Evolutionary conservation across 1,140 invertebrate species (phyloP).

Genomic region (Meloidogyne floridensis): DNA sequence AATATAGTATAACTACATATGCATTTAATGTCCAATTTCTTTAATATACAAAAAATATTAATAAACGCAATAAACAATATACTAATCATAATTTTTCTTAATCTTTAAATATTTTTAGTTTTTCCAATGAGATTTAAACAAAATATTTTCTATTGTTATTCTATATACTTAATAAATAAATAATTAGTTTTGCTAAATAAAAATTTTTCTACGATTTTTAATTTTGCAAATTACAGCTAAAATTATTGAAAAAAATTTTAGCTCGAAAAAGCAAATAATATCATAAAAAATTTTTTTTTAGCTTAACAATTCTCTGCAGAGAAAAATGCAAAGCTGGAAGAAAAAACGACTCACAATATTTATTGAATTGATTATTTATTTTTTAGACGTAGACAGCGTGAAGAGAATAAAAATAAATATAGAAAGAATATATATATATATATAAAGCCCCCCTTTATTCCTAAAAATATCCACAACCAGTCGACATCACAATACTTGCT

Average conservation of each 20-base stretch:
- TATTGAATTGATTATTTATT: neutral
- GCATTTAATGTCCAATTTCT: no score
- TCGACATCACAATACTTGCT: neutral
- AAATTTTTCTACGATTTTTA: no score
- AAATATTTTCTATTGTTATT: no score
- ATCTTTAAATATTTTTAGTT: no score
- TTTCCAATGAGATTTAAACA: no score
- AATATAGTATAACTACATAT: no score
- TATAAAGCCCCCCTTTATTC: neutral
- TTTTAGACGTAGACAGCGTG: neutral
- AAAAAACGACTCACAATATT: neutral
- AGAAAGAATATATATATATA: neutral
- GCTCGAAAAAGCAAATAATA: neutral
- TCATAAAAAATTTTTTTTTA: neutral
- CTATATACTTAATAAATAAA: no score
- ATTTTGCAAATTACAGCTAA: no score
- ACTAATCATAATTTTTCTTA: no score
- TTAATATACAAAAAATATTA: no score
- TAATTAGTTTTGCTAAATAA: no score
- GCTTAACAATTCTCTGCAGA: neutral
- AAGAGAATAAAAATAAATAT: neutral
- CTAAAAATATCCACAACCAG: slow-evolving; percentile 4
- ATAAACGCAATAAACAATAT: no score
- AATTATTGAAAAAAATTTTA: neutral
- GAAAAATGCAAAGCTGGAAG: neutral